These are phyloP conservation scores for Drosophila percnosoma DNA, from an alignment of 2,888 invertebrate genomes.

Conservation along the genomic window DNA sequence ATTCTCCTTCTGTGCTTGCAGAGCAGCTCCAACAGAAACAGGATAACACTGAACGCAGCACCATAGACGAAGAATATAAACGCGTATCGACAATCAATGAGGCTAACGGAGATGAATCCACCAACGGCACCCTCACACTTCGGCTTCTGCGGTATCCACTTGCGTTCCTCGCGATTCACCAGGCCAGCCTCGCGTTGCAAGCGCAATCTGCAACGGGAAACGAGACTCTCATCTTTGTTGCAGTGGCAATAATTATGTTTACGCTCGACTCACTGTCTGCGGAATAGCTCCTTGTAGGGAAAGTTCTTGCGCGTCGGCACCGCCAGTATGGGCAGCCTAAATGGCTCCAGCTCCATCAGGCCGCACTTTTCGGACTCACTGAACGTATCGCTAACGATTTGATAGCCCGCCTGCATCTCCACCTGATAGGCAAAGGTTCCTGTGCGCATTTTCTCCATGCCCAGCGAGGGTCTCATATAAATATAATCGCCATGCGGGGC, in stretches of 20 bases:
- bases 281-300: constrained; percentile 87
- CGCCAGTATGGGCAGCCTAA: constrained; percentile 86
- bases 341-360: constrained; percentile 87
- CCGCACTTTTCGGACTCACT: constrained; percentile 88
- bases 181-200: constrained; percentile 88
- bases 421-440: constrained; percentile 88
- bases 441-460: constrained; percentile 86
- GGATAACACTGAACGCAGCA: constrained; percentile 55
- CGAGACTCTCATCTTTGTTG: neutral
- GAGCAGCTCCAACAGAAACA: constrained; percentile 71
- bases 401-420: constrained; percentile 87
- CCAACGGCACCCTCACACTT: constrained; percentile 85
- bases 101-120: constrained; percentile 87
- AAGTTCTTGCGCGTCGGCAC: constrained; percentile 86
- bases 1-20: constrained; percentile 39
- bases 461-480: constrained; percentile 86
- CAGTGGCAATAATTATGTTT: neutral
- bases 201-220: constrained; percentile 84
- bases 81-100: constrained; percentile 86
- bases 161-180: constrained; percentile 85
- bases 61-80: constrained; percentile 84
- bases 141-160: constrained; percentile 87
- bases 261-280: constrained; percentile 74
- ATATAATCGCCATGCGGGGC: constrained; percentile 86
- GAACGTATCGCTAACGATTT: constrained; percentile 87